Evolutionary conservation across 2,113 vertebrate species (phyloP), one percentile per base, ranked within the genome.

Genomic region (Prochilodus magdalenae): DNA sequence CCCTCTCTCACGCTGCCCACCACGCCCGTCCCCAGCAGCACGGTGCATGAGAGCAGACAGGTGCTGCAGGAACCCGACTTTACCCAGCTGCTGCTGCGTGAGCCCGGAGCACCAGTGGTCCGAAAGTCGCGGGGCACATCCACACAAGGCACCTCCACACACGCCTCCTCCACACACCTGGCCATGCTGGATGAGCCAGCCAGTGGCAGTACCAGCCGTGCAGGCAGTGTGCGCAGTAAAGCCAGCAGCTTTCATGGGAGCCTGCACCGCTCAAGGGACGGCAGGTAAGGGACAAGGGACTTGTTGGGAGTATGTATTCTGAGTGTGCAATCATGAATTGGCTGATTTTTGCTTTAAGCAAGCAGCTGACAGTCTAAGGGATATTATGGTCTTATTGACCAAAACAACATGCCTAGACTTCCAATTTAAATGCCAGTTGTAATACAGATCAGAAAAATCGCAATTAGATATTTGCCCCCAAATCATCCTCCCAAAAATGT

Each of bases 1-100:
- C 87, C 85, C 30, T 63, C 71, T 84, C 71, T 20, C 82, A 22
- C 57, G 5, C 53, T 72, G 2, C 55, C 49, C 24, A 0, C 53
- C 40, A 49, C 84, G 5, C 22, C 62, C 33, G 1, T 27, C 55
- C 24, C 53, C 63, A 62, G 91, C 47, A 95, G 93, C 47, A 92
- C 91, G 5, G 96, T 97, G 16, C 95, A 98, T 2, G 96, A 97
- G 87, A 99, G 97, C 77, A 93, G 95, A 0, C 97, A 97, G 72
- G 96, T 97, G 60, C 95, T 99, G n/a, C 97, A 97, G 73, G 98
- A 99, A 87, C 98, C 97, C 0, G 97, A 98, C 91, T 98, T 99
- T 55, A 93, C 98, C 0, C 97, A 97, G 90, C 95, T 97, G 4
- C 96, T 99, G 0, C 92, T 98, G 83, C 79, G 97, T n/a, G 97